Conservation (phyloP, 2,797 vertebrate genomes). For the Scyliorhinus canicula region DNA sequence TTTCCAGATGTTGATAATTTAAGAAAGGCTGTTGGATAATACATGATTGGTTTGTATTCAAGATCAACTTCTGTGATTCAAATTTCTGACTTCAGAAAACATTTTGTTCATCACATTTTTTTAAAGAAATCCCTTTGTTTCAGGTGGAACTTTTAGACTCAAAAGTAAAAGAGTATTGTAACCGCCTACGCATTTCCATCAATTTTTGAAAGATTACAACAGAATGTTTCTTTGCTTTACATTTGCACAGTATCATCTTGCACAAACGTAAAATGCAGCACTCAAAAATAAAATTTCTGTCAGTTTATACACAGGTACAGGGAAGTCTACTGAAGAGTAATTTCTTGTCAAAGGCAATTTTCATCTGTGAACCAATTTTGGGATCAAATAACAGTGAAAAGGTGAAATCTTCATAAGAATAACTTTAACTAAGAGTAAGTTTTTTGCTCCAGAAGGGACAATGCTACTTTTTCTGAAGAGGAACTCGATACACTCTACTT, state of each 20-base stretch:
- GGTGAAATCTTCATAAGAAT: conserved; percentile 34
- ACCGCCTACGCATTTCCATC: background rate
- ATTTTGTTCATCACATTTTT: background rate
- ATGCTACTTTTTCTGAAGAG: conserved; percentile 8
- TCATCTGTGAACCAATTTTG: conserved; percentile 20
- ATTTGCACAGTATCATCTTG: conserved; percentile 19
- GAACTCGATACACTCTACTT: conserved; percentile 25
- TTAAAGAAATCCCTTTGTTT: background rate
- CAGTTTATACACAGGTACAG: background rate
- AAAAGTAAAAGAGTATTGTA: background rate
- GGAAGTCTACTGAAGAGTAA: conserved; percentile 13
- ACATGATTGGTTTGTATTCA: background rate
- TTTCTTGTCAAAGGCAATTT: conserved; percentile 36
- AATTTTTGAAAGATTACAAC: background rate
- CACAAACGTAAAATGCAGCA: conserved; percentile 7
- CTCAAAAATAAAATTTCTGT: background rate
- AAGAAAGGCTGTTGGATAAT: background rate
- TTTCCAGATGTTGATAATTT: conserved; percentile 19
- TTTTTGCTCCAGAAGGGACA: background rate
- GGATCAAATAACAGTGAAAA: conserved; percentile 37
- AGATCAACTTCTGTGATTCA: conserved; percentile 24
- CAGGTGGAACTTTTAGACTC: background rate
- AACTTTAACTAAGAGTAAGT: conserved; percentile 28
- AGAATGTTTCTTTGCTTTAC: background rate
- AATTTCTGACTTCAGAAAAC: background rate